phyloP scores from a whole-genome alignment of 2,113 vertebrate genomes.

The Phrynocephalus versicolor region DNA sequence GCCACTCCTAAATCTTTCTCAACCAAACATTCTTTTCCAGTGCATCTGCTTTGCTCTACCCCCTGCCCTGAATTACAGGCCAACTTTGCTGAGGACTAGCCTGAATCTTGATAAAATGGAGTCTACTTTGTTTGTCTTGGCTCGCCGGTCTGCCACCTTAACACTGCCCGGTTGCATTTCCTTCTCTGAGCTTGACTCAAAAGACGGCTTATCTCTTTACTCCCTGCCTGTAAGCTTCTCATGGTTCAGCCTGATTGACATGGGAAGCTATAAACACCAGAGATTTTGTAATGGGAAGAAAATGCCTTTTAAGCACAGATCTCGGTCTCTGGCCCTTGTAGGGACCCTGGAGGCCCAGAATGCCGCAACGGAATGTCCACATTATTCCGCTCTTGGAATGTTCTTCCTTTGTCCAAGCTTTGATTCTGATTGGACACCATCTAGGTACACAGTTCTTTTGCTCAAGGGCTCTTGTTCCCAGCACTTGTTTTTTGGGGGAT shows the following conservation, averaged over 20 bases:
- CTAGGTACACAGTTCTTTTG: background rate
- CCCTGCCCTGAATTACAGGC: background rate
- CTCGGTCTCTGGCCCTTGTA: background rate
- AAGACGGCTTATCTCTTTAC: background rate
- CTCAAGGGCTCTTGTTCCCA: background rate
- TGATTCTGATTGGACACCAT: background rate
- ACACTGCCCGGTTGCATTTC: background rate
- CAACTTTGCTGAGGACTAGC: background rate
- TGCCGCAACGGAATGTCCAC: background rate
- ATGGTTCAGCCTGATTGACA: background rate
- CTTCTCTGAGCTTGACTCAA: background rate
- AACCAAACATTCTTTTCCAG: background rate
- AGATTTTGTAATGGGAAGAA: background rate
- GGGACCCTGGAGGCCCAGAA: background rate
- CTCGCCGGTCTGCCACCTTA: background rate
- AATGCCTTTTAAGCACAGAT: background rate
- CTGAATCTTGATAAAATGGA: background rate
- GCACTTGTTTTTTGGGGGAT: too few species aligned
- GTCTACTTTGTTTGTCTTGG: background rate
- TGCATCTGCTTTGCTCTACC: background rate
- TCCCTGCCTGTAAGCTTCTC: background rate
- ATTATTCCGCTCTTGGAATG: background rate
- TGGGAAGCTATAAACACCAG: background rate
- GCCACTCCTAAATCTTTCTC: background rate
- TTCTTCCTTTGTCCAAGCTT: background rate